These are phyloP conservation scores for Pontoporia blainvillei DNA, from an alignment of 2,113 vertebrate genomes.

Conservation along the genomic window DNA sequence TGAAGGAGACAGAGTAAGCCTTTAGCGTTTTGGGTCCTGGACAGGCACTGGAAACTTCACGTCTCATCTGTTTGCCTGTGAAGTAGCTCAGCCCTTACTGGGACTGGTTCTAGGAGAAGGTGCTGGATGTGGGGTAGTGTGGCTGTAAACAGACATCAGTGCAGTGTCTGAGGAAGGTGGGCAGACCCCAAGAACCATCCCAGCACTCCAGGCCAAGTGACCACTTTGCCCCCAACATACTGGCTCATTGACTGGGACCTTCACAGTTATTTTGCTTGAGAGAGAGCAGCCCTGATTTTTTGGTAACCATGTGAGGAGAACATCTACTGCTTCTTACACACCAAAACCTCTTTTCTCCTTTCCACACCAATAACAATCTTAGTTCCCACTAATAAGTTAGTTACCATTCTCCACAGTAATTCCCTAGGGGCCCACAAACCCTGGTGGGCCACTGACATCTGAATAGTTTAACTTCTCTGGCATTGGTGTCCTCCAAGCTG, in stretches of 20 bases:
- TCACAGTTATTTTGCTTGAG: not conserved
- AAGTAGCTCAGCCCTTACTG: not conserved
- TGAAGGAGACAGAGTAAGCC: not conserved
- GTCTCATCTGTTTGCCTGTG: not conserved
- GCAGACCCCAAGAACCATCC: not conserved
- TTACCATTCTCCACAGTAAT: not conserved
- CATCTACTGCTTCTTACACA: not conserved
- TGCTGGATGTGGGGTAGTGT: not conserved
- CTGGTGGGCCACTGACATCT: fast-evolving
- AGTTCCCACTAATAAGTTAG: not conserved
- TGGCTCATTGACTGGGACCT: not conserved
- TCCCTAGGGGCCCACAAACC: not conserved
- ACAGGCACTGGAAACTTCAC: not conserved
- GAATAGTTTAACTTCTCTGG: not conserved
- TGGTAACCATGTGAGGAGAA: not conserved
- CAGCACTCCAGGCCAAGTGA: not conserved
- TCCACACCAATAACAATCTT: not conserved
- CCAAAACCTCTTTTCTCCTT: not conserved
- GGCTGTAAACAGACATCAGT: not conserved
- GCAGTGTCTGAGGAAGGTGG: not conserved
- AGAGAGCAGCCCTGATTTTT: not conserved
- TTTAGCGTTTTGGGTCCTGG: not conserved
- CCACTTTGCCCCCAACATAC: not conserved
- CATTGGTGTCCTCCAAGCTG: not conserved
- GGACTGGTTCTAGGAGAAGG: not conserved